These are phyloP conservation scores for Drosophila anomelani DNA, from an alignment of 2,888 invertebrate species.

Conservation along the genomic window DNA sequence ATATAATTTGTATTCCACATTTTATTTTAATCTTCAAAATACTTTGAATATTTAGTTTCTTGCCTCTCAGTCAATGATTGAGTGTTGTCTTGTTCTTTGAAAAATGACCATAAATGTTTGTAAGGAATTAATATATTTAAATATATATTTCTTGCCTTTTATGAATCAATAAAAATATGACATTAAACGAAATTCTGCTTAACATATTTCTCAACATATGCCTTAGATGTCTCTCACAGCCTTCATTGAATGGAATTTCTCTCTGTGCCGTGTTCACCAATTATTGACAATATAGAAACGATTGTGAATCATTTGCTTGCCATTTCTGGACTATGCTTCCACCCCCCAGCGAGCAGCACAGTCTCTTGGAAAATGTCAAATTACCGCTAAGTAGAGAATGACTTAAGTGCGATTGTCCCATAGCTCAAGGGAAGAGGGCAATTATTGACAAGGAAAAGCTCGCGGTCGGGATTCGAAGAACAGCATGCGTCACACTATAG, in stretches of 20 bases:
- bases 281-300: conserved; percentile 42
- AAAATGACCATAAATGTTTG: not conserved
- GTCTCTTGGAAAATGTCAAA: conserved; percentile 21
- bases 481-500: conserved; percentile 48
- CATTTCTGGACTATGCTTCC: conserved; percentile 12
- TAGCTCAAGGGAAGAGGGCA: conserved; percentile 19
- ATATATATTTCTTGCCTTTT: not conserved
- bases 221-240: not conserved
- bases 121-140: not conserved
- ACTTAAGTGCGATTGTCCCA: conserved; percentile 36
- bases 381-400: conserved; percentile 32
- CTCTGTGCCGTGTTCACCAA: conserved; percentile 15
- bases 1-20: too few relatives aligned
- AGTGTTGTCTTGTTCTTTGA: not conserved
- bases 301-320: conserved; percentile 48
- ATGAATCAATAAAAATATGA: not conserved
- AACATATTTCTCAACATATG: not conserved
- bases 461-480: conserved; percentile 28
- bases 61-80: not conserved
- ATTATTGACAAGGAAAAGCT: conserved; percentile 42
- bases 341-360: not conserved
- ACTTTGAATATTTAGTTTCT: not conserved
- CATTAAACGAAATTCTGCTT: not conserved
- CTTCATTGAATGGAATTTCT: conserved; percentile 1
- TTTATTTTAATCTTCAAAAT: not conserved